phyloP scores from a whole-genome alignment of 2,888 invertebrate genomes.

The Acheta domesticus region DNA sequence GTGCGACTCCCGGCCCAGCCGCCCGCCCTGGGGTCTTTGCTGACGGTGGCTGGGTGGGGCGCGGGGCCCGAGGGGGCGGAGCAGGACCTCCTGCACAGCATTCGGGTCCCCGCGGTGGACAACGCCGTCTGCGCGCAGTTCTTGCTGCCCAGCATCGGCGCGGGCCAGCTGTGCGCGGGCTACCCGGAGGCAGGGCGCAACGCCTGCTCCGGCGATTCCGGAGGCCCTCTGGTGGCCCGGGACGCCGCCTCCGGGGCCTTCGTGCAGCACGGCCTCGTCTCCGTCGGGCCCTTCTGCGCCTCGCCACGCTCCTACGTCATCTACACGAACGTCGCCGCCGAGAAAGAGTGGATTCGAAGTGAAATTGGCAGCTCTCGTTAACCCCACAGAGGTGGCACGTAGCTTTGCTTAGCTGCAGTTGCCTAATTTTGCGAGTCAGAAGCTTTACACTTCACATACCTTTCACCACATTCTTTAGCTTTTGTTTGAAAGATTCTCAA shows the following conservation, averaged over 20 bases:
- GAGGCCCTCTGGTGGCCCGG: constrained; percentile 49
- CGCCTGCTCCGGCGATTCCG: constrained; percentile 53
- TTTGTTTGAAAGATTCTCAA: too few relatives aligned
- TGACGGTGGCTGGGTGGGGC: constrained; percentile 44
- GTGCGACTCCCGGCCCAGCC: constrained; percentile 40
- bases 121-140: constrained; percentile 42
- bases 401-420: too few relatives aligned
- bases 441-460: too few relatives aligned
- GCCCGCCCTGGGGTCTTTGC: constrained; percentile 29
- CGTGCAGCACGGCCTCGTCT: constrained; percentile 33
- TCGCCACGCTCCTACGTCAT: constrained; percentile 52
- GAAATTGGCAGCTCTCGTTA: too few relatives aligned
- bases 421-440: too few relatives aligned
- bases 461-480: too few relatives aligned
- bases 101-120: constrained; percentile 43
- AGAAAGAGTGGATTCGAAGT: constrained; percentile 47
- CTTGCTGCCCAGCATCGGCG: constrained; percentile 31
- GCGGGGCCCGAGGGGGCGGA: constrained; percentile 45
- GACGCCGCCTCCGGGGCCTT: constrained; percentile 42
- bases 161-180: constrained; percentile 61
- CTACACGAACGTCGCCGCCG: constrained; percentile 50
- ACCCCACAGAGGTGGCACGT: too few relatives aligned
- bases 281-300: constrained; percentile 53
- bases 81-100: constrained; percentile 41
- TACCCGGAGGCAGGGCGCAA: constrained; percentile 51